A percentile compares a stretch with the other conserved stretches of the same genome.
These are phyloP conservation scores for Drosophila neocordata DNA, from an alignment of 1,140 invertebrate species.

Conservation along the genomic window DNA sequence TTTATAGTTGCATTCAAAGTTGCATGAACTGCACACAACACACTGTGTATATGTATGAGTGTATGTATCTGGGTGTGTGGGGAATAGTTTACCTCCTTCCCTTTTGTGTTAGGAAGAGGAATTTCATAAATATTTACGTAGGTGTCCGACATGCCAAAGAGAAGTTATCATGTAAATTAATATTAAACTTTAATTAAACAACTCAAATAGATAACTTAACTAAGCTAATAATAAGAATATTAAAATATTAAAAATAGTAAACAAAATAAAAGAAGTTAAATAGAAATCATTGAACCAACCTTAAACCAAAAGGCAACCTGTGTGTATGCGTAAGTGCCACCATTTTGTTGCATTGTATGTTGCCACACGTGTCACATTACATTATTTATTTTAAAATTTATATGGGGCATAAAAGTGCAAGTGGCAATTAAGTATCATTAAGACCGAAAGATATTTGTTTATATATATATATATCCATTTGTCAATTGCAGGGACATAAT, in stretches of 20 bases:
- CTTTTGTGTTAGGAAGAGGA: not conserved
- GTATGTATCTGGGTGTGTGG: not conserved
- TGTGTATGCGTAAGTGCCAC: slow-evolving; percentile 13
- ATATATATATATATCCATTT: not conserved
- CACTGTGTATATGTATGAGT: not conserved
- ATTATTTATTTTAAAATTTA: slow-evolving; percentile 10
- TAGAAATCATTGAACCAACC: slow-evolving; percentile 57
- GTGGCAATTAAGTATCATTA: slow-evolving; percentile 45
- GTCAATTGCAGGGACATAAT: not conserved
- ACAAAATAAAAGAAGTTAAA: slow-evolving; percentile 3
- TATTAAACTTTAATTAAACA: slow-evolving; percentile 64
- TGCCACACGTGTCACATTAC: not conserved
- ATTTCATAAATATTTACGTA: slow-evolving; percentile 72
- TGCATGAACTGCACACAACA: slow-evolving; percentile 36
- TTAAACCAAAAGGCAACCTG: slow-evolving; percentile 82
- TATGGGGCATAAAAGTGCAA: slow-evolving; percentile 41
- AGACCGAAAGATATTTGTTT: slow-evolving; percentile 1
- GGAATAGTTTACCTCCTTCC: not conserved
- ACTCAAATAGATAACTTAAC: slow-evolving; percentile 51
- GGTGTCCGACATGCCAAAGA: slow-evolving; percentile 40
- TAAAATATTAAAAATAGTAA: not conserved
- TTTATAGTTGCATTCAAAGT: slow-evolving; percentile 48
- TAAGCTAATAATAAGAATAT: slow-evolving; percentile 25
- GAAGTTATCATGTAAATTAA: slow-evolving; percentile 62
- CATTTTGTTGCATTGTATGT: slow-evolving; percentile 11